These are phyloP conservation scores for Amblyraja radiata DNA, from an alignment of 2,797 vertebrate species.

Conservation along the genomic window DNA sequence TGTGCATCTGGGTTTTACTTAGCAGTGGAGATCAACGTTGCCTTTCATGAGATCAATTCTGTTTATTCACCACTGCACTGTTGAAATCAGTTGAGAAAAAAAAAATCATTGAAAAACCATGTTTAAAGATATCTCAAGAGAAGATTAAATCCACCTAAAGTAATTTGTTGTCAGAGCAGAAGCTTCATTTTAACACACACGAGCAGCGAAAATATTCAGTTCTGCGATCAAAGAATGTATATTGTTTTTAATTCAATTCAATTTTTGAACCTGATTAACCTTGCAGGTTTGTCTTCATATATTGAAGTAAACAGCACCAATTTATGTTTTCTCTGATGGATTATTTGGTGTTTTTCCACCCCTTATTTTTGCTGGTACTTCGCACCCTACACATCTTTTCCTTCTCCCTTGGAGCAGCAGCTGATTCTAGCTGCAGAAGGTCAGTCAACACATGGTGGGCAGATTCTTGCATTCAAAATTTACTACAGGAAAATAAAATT, in stretches of 20 bases:
- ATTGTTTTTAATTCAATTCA: not conserved
- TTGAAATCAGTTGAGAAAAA: slow-evolving; percentile 23
- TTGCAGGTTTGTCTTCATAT: not conserved
- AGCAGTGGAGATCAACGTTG: not conserved
- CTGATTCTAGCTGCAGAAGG: not conserved
- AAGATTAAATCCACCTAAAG: not conserved
- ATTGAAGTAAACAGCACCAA: not conserved
- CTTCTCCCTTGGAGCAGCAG: not conserved
- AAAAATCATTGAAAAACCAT: not conserved
- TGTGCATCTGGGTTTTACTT: not conserved
- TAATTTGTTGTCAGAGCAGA: not conserved
- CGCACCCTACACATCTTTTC: not conserved
- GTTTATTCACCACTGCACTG: not conserved
- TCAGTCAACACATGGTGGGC: not conserved
- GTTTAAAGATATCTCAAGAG: not conserved
- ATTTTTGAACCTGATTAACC: not conserved
- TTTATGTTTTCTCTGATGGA: not conserved
- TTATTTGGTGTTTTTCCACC: not conserved
- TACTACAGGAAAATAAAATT: not conserved
- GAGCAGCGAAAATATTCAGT: not conserved
- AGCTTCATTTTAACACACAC: not conserved
- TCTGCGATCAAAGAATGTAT: not conserved
- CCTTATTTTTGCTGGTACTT: too few species aligned
- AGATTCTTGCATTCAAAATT: not conserved
- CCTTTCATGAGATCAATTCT: not conserved